Base-by-base conservation (phyloP, 2,797 vertebrate genomes). In the Lepus oiostolus region DNA sequence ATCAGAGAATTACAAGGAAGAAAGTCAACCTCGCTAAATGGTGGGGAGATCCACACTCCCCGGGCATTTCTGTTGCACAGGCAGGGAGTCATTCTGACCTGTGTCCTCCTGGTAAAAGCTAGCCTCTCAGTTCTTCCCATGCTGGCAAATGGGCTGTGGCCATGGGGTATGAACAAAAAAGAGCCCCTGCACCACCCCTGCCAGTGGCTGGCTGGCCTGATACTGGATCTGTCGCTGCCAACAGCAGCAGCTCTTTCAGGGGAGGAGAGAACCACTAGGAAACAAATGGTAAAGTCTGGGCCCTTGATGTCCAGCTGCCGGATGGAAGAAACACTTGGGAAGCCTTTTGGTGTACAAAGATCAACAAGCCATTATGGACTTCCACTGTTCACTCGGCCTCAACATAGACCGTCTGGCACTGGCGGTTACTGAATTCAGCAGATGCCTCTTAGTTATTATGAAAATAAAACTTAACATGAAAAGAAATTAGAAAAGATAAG, bases 371-470 rank as follows among this genome's bases (percentile, higher is more conserved):
- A 10, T n/a, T 17, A 52, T 0, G 38, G 35, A 87, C 54, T 47
- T 81, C 24, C n/a, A 63, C 54, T 32, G 10, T 58, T 52, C 3
- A 13, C 58, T 47, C 89, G 70, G 32, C 17, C 58, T 79, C 26
- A 65, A 79, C 47, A 68, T 1, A 67, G 77, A 70, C 47, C n/a
- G 12, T 22, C 47, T 80, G 54, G 68, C 22, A 38, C 16, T n/a
- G 28, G 71, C 63, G 38, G 52, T 50, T 47, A 82, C 16, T 42
- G 1, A 50, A 32, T 85, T 71, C 81, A 26, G 75, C 85, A 24
- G 65, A 60, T 83, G 75, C 22, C 72, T 86, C 52, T 81, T 52
- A 95, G 12, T 93, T 83, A 77, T 54, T 76, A 84, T 77, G 71
- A 90, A 86, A 93, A 88, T n/a, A 85, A 26, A 79, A 80, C 11